These are phyloP conservation scores for Sorex fumeus DNA, from an alignment of 2,113 vertebrate genomes.

Conservation along the genomic window DNA sequence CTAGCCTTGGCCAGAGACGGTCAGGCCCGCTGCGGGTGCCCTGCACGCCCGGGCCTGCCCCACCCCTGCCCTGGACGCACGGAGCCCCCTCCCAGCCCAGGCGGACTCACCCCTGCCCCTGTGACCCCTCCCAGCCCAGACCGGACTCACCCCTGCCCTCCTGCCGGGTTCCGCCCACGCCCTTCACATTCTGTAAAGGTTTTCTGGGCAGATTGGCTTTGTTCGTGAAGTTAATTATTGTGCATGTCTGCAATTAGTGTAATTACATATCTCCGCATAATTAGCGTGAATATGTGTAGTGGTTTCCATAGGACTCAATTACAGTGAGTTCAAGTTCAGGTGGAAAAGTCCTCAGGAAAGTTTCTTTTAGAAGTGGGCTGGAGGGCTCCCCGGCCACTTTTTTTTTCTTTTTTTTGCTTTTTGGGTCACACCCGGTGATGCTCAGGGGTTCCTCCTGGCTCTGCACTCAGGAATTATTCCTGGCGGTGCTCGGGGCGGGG, in stretches of 20 bases:
- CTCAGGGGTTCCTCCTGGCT: no score
- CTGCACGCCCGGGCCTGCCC: no score
- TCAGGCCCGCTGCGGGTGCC: no score
- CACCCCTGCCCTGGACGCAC: no score
- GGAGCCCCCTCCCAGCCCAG: no score
- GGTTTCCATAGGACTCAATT: conserved; percentile 85
- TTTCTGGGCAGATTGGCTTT: conserved; percentile 82
- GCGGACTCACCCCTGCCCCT: rapidly evolving
- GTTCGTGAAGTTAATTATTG: conserved; percentile 85
- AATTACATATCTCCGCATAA: conserved; percentile 87
- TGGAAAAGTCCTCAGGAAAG: conserved; percentile 73
- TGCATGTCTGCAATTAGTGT: conserved; percentile 88
- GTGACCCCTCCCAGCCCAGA: no score
- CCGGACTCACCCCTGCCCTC: neutral
- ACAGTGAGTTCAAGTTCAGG: conserved; percentile 60
- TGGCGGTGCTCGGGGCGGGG: no score
- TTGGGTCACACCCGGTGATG: no score
- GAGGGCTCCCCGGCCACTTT: conserved; percentile 3
- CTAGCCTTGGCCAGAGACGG: no score
- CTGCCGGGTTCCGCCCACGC: neutral
- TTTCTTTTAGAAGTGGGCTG: neutral
- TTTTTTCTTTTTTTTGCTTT: no score
- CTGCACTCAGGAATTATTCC: no score
- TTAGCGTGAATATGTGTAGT: conserved; percentile 85
- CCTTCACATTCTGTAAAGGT: neutral